Conservation (phyloP, 2,797 vertebrate genomes). For the Oreonectes daqikongensis region DNA sequence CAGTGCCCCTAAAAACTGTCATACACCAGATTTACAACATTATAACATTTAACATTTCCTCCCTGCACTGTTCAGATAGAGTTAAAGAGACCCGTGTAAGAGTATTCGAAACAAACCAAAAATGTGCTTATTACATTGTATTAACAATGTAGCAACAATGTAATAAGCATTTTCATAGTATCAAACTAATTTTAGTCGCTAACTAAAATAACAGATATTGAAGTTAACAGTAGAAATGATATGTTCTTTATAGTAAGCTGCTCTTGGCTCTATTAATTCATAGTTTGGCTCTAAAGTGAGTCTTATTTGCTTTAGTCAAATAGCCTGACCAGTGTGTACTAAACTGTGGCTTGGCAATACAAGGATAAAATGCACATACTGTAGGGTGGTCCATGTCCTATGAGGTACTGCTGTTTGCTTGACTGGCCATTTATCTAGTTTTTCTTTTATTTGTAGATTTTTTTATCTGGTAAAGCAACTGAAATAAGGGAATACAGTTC, state of each 20-base stretch:
- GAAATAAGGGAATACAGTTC: not conserved
- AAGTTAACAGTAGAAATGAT: not conserved
- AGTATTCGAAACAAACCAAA: slow-evolving; percentile 6
- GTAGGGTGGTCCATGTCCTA: not conserved
- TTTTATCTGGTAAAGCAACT: not conserved
- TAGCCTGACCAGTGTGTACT: slow-evolving; percentile 7
- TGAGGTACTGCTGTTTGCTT: not conserved
- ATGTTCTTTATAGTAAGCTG: not conserved
- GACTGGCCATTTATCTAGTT: not conserved
- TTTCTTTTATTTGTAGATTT: not conserved
- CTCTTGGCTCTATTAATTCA: slow-evolving; percentile 6
- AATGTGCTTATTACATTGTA: slow-evolving; percentile 33
- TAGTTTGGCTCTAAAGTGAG: not conserved
- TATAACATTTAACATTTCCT: slow-evolving; percentile 56
- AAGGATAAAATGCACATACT: slow-evolving; percentile 16
- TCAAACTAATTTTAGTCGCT: not conserved
- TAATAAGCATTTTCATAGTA: slow-evolving; percentile 23
- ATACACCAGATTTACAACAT: slow-evolving; percentile 50
- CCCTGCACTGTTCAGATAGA: slow-evolving; percentile 17
- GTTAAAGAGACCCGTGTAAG: slow-evolving; percentile 19
- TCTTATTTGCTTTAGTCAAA: slow-evolving; percentile 22
- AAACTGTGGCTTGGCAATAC: slow-evolving; percentile 8
- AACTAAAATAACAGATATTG: slow-evolving; percentile 11
- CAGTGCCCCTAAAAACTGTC: slow-evolving; percentile 38
- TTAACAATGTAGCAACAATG: slow-evolving; percentile 48